Evolutionary conservation across 2,888 invertebrate species (phyloP), one percentile per base, ranked within the genome.

Genomic region (Heliconius ethilla): DNA sequence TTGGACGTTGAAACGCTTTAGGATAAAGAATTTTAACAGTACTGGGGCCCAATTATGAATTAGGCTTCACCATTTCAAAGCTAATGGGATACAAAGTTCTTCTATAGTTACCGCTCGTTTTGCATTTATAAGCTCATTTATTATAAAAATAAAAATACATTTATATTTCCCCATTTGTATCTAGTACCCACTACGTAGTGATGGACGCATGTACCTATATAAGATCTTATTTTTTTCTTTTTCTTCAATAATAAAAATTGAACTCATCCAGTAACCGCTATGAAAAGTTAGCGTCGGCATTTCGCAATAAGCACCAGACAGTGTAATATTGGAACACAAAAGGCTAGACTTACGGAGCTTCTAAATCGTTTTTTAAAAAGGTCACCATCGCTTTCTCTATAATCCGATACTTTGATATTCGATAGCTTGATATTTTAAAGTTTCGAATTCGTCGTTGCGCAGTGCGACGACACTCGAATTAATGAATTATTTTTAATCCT

Each of bases 261-360:
- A 55, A 9, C 74, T 18, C 63, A 74, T 74, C 74, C 63, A 74
- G 74, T 63, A 72, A 29, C n/a, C n/a, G 13, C 13, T 72, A 59
- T 72, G 13, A 59, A 40, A 27, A 62, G 62, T 11, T 27, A 9
- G 11, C 25, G 40, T 74, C 63, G 74, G 62, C 63, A 74, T 74
- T 63, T 74, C 74, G 63, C 27, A 74, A 74, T 74, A 63, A 72
- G 33, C 72, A 72, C 59, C 72, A 72, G 72, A 72, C 55, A 33
- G 59, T 59, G 11, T 59, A 59, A 72, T 72, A 25, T 29, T 33
- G n/a, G 55, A 55, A 72, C 72, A 72, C 72, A 72, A 72, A 72
- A 72, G 33, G 33, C 33, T 59, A 72, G 72, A 59, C 33, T 59
- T 29, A 72, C 55, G n/a, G 29, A 22, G 72, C 72, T 27, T 70